Percentiles rank a stretch among this genome's conserved stretches.
phyloP scores from a whole-genome alignment of 2,797 vertebrate genomes.

The Muraenolepis orangiensis region DNA sequence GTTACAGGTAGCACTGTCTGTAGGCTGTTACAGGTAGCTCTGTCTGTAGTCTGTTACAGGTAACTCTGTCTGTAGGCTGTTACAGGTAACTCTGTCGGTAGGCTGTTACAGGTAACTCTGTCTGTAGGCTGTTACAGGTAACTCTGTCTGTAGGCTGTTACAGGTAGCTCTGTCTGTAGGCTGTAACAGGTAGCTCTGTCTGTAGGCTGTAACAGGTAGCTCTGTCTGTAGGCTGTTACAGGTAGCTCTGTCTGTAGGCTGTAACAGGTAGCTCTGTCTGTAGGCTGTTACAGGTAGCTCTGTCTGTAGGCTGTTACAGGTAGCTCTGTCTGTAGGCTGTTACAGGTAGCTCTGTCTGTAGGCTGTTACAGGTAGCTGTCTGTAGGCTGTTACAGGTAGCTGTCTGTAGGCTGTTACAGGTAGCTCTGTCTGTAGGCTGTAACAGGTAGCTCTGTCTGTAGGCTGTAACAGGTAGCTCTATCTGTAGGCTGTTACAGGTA shows the following conservation, averaged over 20 bases:
- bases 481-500: slow-evolving; percentile 95
- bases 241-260: slow-evolving; percentile 82
- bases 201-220: slow-evolving; percentile 94
- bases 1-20: slow-evolving; percentile 85
- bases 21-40: slow-evolving; percentile 91
- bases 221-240: slow-evolving; percentile 85
- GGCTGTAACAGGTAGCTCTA: too few relatives aligned
- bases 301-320: slow-evolving; percentile 91
- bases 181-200: slow-evolving; percentile 86
- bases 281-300: slow-evolving; percentile 91
- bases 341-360: slow-evolving; percentile 84
- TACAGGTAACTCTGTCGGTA: slow-evolving; percentile 84
- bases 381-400: slow-evolving; percentile 94
- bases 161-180: slow-evolving; percentile 81
- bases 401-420: slow-evolving; percentile 88
- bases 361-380: too few relatives aligned
- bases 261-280: slow-evolving; percentile 85
- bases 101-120: slow-evolving; percentile 88
- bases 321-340: slow-evolving; percentile 79
- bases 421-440: slow-evolving; percentile 79
- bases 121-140: slow-evolving; percentile 96
- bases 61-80: slow-evolving; percentile 79
- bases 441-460: slow-evolving; percentile 84
- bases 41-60: slow-evolving; percentile 91
- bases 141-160: slow-evolving; percentile 82